These are phyloP conservation scores for Halocaridina rubra DNA, from an alignment of 2,888 invertebrate species.

Conservation along the genomic window DNA sequence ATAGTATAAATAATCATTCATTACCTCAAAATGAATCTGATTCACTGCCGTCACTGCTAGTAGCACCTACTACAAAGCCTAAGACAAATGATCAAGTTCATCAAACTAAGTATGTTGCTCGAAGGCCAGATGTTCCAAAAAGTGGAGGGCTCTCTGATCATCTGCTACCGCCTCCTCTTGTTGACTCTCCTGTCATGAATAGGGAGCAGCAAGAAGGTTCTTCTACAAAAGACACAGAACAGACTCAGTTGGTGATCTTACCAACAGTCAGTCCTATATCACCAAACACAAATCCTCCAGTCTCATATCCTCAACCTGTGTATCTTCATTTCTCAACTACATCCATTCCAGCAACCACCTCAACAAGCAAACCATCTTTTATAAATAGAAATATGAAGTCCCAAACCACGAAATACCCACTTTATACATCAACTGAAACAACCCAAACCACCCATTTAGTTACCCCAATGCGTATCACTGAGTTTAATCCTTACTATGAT, in stretches of 20 bases:
- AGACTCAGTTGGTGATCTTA: neutral
- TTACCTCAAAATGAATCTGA: no score
- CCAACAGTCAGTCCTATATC: neutral
- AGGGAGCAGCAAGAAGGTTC: neutral
- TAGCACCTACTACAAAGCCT: neutral
- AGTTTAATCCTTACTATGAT: constrained; percentile 7
- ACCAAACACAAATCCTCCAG: neutral
- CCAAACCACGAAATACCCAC: neutral
- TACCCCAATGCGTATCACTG: constrained; percentile 13
- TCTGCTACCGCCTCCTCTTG: no score
- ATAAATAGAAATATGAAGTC: neutral
- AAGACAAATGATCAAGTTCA: neutral
- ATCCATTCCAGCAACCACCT: neutral
- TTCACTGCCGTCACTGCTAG: constrained; percentile 11
- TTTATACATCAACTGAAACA: neutral
- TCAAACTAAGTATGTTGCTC: neutral
- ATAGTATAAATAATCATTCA: neutral
- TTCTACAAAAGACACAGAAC: no score
- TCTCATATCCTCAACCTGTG: constrained; percentile 4
- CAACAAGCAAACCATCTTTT: no score
- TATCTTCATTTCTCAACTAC: constrained; percentile 18
- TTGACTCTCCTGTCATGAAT: neutral
- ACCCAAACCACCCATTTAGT: neutral
- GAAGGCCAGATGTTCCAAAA: neutral
- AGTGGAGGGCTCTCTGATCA: neutral